Evolutionary conservation across 2,113 vertebrate genomes (phyloP).

Genomic region (Melospiza melodia): DNA sequence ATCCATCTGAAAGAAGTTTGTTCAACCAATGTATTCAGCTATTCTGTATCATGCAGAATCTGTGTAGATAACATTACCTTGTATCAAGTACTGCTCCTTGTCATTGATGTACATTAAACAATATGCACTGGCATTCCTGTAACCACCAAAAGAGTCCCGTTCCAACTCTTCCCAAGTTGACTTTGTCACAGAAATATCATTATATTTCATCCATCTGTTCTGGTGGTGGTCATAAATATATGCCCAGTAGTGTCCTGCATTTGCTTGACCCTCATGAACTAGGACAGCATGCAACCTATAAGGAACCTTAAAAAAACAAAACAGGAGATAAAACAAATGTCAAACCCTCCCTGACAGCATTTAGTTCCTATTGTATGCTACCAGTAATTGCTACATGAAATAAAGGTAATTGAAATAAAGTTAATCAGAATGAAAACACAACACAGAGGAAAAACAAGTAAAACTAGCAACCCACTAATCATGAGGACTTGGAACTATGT

Average conservation of each 20-base stretch:
- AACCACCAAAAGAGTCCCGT: constrained; percentile 96
- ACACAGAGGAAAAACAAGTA: background rate
- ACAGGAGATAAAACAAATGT: background rate
- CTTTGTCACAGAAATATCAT: constrained; percentile 96
- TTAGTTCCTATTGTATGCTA: background rate
- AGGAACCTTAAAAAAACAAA: constrained; percentile 82
- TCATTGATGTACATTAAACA: constrained; percentile 99
- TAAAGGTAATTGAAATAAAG: background rate
- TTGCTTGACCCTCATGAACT: constrained; percentile 97
- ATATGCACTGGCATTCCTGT: constrained; percentile 96
- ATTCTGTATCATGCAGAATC: background rate
- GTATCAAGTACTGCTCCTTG: constrained; percentile 93
- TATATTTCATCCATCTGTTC: constrained; percentile 97
- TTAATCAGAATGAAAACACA: background rate
- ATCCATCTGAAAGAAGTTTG: background rate
- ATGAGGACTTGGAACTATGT: background rate
- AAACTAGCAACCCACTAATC: background rate
- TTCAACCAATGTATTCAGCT: background rate
- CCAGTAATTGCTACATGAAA: background rate
- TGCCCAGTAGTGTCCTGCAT: constrained; percentile 98
- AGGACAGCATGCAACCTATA: constrained; percentile 95
- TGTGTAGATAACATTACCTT: constrained; percentile 78
- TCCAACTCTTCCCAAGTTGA: constrained; percentile 98
- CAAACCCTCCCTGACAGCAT: background rate
- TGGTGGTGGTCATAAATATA: constrained; percentile 95